These are phyloP conservation scores for Drosophila pruinosa DNA, from an alignment of 1,140 invertebrate genomes.

Conservation along the genomic window DNA sequence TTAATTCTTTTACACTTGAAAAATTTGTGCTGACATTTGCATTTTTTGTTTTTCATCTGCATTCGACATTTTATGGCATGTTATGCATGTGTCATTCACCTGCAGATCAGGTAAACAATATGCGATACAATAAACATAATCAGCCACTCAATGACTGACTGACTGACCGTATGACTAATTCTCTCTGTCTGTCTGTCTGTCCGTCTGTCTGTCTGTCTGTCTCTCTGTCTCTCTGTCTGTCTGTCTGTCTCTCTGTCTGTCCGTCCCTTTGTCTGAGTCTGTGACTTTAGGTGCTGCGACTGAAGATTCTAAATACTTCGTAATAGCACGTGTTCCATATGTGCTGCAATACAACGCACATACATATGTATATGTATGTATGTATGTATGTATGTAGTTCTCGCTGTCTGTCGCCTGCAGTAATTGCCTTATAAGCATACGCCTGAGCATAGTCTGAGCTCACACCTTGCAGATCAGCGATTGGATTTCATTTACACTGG, in stretches of 20 bases:
- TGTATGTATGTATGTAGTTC: too few species aligned
- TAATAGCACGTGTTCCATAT: constrained; percentile 8
- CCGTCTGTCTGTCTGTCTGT: neutral
- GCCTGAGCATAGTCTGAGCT: too few species aligned
- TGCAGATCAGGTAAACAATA: neutral
- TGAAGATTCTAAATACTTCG: neutral
- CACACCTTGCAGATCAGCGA: too few species aligned
- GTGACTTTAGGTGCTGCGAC: too few species aligned
- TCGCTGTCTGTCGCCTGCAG: neutral
- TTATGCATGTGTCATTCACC: constrained; percentile 38
- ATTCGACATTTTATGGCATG: neutral
- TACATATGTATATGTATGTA: too few species aligned
- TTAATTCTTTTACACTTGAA: neutral
- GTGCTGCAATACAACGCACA: too few species aligned
- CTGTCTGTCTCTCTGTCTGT: neutral
- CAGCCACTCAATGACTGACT: constrained; percentile 10
- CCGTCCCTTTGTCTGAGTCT: too few species aligned
- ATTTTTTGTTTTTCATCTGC: neutral
- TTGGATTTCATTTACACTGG: too few species aligned
- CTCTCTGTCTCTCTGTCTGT: neutral
- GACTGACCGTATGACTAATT: constrained; percentile 6
- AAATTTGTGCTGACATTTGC: neutral
- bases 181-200: neutral
- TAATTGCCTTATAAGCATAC: too few species aligned
- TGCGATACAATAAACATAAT: constrained; percentile 12